phyloP scores from a whole-genome alignment of 2,797 vertebrate species.

The Smutsia temminckii region DNA sequence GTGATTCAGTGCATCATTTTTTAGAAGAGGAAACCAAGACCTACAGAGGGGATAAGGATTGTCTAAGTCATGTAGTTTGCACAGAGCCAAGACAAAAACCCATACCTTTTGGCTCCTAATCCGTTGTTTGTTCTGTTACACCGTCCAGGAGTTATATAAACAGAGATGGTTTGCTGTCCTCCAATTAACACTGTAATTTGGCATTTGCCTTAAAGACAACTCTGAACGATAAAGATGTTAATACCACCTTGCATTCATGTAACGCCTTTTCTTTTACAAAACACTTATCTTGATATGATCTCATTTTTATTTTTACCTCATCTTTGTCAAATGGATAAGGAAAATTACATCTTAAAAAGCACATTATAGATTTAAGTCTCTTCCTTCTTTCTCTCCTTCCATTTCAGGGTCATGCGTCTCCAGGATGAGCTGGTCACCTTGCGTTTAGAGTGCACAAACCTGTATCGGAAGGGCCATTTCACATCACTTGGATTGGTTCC shows the following conservation, averaged over 20 bases:
- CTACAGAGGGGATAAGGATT: background rate
- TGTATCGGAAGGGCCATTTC: conserved; percentile 97
- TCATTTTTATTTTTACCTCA: conserved; percentile 64
- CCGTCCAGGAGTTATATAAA: background rate
- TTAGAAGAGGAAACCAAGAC: background rate
- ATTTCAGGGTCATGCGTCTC: conserved; percentile 90
- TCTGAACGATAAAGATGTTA: conserved; percentile 33
- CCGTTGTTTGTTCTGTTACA: background rate
- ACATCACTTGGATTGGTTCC: conserved; percentile 85
- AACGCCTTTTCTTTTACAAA: conserved; percentile 53
- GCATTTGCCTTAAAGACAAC: conserved; percentile 21
- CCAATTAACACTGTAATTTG: conserved; percentile 50
- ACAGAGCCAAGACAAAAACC: background rate
- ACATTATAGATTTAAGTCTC: background rate
- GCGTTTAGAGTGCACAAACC: conserved; percentile 93
- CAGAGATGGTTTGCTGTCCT: background rate
- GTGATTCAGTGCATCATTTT: background rate
- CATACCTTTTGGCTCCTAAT: background rate
- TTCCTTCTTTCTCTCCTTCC: rapidly evolving
- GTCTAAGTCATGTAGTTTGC: background rate
- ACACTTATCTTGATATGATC: conserved; percentile 41
- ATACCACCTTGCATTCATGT: conserved; percentile 48
- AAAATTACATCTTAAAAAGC: conserved; percentile 37
- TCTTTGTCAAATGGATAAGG: conserved; percentile 38
- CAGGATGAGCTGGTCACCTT: conserved; percentile 97